phyloP scores from a whole-genome alignment of 2,113 vertebrate genomes.

The Aplodontia rufa region DNA sequence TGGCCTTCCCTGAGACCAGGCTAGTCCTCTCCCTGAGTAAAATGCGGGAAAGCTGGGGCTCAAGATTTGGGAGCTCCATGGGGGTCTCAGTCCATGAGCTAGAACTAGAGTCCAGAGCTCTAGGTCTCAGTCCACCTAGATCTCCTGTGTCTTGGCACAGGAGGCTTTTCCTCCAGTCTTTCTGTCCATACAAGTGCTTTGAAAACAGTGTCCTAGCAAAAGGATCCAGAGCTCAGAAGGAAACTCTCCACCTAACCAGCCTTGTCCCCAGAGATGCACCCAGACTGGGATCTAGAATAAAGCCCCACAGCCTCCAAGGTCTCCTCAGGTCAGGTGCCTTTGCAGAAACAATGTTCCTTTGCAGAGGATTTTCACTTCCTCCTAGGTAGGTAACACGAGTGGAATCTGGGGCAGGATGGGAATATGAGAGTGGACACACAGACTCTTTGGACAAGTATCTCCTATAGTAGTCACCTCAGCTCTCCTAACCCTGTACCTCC shows the following conservation, averaged over 20 bases:
- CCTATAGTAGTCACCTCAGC: background rate
- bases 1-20: background rate
- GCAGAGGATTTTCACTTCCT: background rate
- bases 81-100: no score
- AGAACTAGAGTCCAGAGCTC: no score
- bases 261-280: background rate
- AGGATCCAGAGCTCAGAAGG: background rate
- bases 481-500: background rate
- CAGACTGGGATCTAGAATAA: background rate
- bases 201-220: background rate
- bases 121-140: no score
- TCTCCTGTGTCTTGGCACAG: background rate
- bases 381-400: background rate
- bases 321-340: background rate
- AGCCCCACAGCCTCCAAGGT: background rate
- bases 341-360: background rate
- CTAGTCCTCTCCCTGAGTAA: background rate
- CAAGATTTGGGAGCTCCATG: background rate
- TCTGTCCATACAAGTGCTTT: conserved; percentile 11
- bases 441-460: background rate
- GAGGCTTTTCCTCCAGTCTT: background rate
- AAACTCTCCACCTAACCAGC: background rate
- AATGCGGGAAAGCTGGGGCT: background rate
- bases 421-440: background rate
- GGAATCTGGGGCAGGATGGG: background rate